Percentiles rank a stretch among this genome's conserved stretches.
Conservation (phyloP, 2,888 invertebrate genomes). For the Shargacucullia verbasci region DNA sequence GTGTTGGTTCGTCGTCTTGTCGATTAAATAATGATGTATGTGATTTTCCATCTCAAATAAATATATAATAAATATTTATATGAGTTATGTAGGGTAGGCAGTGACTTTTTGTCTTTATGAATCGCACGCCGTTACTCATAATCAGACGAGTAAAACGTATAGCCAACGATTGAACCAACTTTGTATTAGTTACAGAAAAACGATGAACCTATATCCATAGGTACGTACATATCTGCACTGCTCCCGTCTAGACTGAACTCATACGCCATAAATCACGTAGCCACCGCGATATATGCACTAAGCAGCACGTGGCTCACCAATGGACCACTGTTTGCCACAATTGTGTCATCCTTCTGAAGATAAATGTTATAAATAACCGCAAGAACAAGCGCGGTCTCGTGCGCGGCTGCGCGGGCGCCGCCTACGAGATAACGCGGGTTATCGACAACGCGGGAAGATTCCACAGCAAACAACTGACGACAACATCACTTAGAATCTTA, state of each 20-base stretch:
- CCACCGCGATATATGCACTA: slow-evolving; percentile 11
- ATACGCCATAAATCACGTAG: slow-evolving; percentile 5
- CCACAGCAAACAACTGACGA: slow-evolving; percentile 83
- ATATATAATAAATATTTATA: too few relatives aligned
- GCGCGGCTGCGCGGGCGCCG: slow-evolving; percentile 73
- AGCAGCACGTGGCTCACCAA: slow-evolving; percentile 51
- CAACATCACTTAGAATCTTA: slow-evolving; percentile 35
- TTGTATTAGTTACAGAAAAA: too few relatives aligned
- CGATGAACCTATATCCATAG: too few relatives aligned
- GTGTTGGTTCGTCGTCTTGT: too few relatives aligned
- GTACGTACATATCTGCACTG: too few relatives aligned
- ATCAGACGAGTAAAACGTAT: too few relatives aligned
- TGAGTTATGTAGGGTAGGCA: too few relatives aligned
- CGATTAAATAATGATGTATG: too few relatives aligned
- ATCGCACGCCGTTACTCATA: too few relatives aligned
- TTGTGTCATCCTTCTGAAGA: slow-evolving; percentile 59
- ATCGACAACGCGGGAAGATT: slow-evolving; percentile 84
- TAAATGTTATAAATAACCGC: slow-evolving; percentile 67
- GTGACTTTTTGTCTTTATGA: too few relatives aligned
- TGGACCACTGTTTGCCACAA: slow-evolving; percentile 49
- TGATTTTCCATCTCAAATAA: too few relatives aligned
- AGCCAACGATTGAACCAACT: too few relatives aligned
- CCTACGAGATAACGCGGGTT: slow-evolving; percentile 74
- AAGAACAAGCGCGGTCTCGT: slow-evolving; percentile 73
- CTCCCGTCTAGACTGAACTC: neutral